Evolutionary conservation across 30 jellyfish, hydroid and myxozoan species (phyloP).

Genomic region (Turritopsis dohrnii): DNA sequence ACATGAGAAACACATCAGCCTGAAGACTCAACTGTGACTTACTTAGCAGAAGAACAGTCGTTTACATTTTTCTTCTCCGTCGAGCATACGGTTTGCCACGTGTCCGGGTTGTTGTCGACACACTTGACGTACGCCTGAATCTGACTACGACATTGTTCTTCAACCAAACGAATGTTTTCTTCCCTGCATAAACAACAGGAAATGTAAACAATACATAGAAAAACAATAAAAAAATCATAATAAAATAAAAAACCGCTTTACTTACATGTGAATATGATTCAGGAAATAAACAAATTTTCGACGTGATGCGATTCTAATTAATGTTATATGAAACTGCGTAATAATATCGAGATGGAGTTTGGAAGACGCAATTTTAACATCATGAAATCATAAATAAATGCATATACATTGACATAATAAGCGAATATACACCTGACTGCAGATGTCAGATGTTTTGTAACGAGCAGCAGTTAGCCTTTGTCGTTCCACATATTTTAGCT

Average conservation of each 20-base stretch:
- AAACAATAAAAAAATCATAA: background rate
- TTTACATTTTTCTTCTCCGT: constrained; percentile 55
- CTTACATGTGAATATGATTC: background rate
- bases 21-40: too few species aligned
- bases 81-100: constrained; percentile 65
- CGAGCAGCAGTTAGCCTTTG: background rate
- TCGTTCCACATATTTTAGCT: background rate
- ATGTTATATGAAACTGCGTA: background rate
- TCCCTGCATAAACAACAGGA: constrained; percentile 47
- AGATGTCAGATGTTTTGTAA: background rate
- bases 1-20: too few species aligned
- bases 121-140: constrained; percentile 63
- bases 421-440: background rate
- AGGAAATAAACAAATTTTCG: background rate
- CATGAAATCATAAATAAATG: background rate
- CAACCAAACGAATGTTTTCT: constrained; percentile 50
- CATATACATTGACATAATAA: background rate
- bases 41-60: constrained; percentile 79
- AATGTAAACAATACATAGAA: background rate
- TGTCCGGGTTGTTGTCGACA: constrained; percentile 60
- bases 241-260: background rate
- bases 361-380: background rate
- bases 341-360: background rate
- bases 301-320: background rate
- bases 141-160: constrained; percentile 62